A percentile compares a stretch with the other conserved stretches of the same genome.
Evolutionary conservation across 2,888 invertebrate species (phyloP).

Genomic region (Caenorhabditis zanzibari): DNA sequence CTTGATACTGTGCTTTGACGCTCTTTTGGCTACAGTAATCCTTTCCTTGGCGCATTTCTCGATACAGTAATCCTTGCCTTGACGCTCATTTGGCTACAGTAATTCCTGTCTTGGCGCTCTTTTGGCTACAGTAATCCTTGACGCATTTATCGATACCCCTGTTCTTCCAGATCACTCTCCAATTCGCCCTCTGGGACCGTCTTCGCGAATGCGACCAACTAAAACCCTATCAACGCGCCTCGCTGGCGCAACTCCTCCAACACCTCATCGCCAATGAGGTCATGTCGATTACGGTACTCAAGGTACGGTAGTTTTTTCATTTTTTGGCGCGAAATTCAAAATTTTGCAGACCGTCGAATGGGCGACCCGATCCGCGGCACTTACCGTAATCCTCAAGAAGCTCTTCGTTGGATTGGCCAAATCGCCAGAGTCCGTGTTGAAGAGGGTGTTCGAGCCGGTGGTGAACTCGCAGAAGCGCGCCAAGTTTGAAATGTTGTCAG

Average conservation of each 20-base stretch:
- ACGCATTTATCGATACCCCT: neutral
- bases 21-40: no score
- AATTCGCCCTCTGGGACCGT: constrained; percentile 94
- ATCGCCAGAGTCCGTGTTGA: constrained; percentile 57
- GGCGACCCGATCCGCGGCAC: constrained; percentile 60
- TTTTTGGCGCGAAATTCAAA: neutral
- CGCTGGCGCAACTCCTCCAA: constrained; percentile 65
- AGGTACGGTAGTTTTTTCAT: constrained; percentile 59
- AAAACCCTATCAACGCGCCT: constrained; percentile 84
- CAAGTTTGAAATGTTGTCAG: constrained; percentile 62
- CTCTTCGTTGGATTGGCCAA: constrained; percentile 66
- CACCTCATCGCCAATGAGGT: constrained; percentile 67
- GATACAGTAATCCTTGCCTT: no score
- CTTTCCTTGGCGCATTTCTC: no score
- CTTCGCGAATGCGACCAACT: constrained; percentile 89
- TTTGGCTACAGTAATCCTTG: neutral
- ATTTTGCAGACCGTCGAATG: constrained; percentile 71
- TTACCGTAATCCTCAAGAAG: constrained; percentile 62
- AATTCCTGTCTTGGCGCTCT: neutral
- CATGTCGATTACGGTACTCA: constrained; percentile 70
- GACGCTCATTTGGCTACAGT: neutral
- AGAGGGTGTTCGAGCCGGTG: constrained; percentile 60
- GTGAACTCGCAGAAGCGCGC: constrained; percentile 51
- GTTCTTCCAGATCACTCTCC: constrained; percentile 89
- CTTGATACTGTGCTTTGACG: no score